These are phyloP conservation scores for Pseudeuparius sepicola DNA, from an alignment of 2,888 invertebrate species.

Conservation along the genomic window DNA sequence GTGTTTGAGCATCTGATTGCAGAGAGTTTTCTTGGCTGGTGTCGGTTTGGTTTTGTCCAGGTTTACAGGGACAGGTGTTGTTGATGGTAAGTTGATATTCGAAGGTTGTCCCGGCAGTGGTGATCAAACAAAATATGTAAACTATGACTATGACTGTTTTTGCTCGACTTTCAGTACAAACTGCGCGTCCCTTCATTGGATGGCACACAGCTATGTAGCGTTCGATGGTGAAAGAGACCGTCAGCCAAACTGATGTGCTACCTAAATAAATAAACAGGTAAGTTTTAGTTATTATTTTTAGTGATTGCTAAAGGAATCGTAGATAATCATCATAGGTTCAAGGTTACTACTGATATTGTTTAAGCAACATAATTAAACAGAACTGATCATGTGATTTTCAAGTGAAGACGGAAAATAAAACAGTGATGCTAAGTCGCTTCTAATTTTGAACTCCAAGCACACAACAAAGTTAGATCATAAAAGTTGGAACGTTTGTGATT, in stretches of 20 bases:
- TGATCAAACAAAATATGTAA: constrained; percentile 48
- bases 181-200: constrained; percentile 58
- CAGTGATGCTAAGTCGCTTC: too few species aligned
- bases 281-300: background rate
- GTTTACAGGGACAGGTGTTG: constrained; percentile 27
- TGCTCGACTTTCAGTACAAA: constrained; percentile 61
- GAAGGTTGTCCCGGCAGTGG: constrained; percentile 56
- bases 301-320: too few species aligned
- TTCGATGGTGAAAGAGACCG: constrained; percentile 66
- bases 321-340: too few species aligned
- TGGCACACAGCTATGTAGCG: constrained; percentile 67
- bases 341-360: too few species aligned
- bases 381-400: too few species aligned
- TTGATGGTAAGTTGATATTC: constrained; percentile 46
- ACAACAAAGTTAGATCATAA: too few species aligned
- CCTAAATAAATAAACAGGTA: constrained; percentile 32
- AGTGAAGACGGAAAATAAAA: too few species aligned
- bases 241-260: constrained; percentile 64
- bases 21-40: background rate
- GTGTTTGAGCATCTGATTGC: background rate
- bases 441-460: too few species aligned
- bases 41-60: background rate
- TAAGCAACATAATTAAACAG: too few species aligned
- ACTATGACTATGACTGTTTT: constrained; percentile 52
- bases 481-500: too few species aligned